A percentile compares a stretch with the other conserved stretches of the same genome.
Conservation (phyloP, 2,888 invertebrate species). For the Portevinia maculata region DNA sequence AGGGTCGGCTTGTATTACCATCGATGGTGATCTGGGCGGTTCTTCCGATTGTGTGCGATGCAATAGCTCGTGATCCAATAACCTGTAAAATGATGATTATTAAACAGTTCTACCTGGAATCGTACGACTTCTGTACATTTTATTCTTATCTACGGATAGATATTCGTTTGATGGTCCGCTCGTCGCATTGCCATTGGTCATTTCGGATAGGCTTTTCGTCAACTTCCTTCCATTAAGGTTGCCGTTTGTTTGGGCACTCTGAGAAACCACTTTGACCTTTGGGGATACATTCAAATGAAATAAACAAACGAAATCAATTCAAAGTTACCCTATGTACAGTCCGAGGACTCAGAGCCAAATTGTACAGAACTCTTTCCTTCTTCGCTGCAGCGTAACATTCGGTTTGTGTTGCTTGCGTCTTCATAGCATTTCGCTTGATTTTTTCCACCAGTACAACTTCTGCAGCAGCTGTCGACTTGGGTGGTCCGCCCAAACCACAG, state of each 20-base stretch:
- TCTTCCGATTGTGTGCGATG: slow-evolving; percentile 94
- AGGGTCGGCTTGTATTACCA: slow-evolving; percentile 75
- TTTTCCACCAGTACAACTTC: slow-evolving; percentile 86
- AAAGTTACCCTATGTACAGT: slow-evolving; percentile 89
- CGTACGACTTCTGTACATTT: slow-evolving; percentile 19
- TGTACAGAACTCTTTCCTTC: slow-evolving; percentile 88
- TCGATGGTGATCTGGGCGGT: slow-evolving; percentile 87
- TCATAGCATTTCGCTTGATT: slow-evolving; percentile 92
- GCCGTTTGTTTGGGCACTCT: slow-evolving; percentile 95
- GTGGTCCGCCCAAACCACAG: slow-evolving; percentile 61
- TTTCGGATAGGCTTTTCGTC: slow-evolving; percentile 93
- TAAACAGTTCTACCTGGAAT: no score
- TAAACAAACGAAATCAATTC: neutral
- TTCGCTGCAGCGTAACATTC: slow-evolving; percentile 87
- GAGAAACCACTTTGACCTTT: slow-evolving; percentile 93
- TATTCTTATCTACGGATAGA: slow-evolving; percentile 74
- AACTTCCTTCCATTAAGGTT: slow-evolving; percentile 89
- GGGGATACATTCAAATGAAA: neutral
- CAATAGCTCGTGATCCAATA: slow-evolving; percentile 88
- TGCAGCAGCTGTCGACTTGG: slow-evolving; percentile 79
- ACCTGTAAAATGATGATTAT: slow-evolving; percentile 63
- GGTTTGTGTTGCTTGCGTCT: slow-evolving; percentile 96
- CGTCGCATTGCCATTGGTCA: slow-evolving; percentile 83
- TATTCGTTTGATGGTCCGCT: slow-evolving; percentile 81
- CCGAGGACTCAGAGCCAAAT: slow-evolving; percentile 89